Evolutionary conservation across 2,797 vertebrate genomes (phyloP).

Genomic region (Chanos chanos): DNA sequence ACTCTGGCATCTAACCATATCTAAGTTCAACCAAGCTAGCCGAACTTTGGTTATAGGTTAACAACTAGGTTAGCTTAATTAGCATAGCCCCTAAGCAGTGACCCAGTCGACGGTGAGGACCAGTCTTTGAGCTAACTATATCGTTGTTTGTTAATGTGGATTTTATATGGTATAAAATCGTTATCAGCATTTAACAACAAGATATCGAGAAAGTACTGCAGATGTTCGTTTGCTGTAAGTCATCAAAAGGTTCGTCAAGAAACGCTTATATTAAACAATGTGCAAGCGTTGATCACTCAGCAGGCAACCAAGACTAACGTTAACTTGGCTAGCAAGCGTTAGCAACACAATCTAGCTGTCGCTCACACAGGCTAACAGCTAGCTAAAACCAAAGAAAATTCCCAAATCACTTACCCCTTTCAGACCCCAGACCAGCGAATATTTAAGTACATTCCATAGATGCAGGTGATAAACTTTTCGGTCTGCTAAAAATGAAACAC

Average conservation of each 20-base stretch:
- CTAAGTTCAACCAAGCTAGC: too few species aligned
- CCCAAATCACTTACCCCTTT: constrained; percentile 69
- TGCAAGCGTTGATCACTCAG: constrained; percentile 2
- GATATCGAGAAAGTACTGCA: too few species aligned
- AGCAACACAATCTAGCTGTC: constrained; percentile 38
- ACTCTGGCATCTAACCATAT: too few species aligned
- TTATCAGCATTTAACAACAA: too few species aligned
- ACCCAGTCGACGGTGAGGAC: too few species aligned
- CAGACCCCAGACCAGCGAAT: constrained; percentile 62
- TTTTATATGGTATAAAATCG: too few species aligned
- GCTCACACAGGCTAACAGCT: background rate
- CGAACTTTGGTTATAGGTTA: too few species aligned
- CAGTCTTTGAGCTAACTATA: too few species aligned
- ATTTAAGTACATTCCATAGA: constrained; percentile 63
- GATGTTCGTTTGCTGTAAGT: too few species aligned
- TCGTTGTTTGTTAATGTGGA: too few species aligned
- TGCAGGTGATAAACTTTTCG: constrained; percentile 31
- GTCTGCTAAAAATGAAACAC: constrained; percentile 25
- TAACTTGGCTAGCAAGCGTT: constrained; percentile 1
- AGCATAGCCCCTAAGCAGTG: too few species aligned
- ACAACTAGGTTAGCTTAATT: too few species aligned
- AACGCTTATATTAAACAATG: constrained; percentile 27
- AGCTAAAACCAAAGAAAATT: constrained; percentile 56
- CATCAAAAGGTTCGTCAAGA: constrained; percentile 36
- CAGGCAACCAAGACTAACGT: constrained; percentile 38